phyloP scores from a whole-genome alignment of 2,888 invertebrate genomes.

The Pyrgus malvae region DNA sequence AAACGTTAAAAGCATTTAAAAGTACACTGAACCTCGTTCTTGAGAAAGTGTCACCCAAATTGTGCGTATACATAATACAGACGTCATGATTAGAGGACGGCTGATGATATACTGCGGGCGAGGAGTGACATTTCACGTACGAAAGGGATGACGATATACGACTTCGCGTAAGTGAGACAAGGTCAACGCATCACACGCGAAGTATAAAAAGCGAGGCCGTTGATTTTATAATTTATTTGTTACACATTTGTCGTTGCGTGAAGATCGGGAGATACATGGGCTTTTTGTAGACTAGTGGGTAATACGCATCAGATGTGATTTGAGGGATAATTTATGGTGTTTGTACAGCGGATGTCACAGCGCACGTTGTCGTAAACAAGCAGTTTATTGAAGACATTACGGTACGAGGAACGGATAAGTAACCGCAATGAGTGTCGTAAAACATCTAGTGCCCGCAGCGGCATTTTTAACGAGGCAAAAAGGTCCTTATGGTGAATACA shows the following conservation, averaged over 20 bases:
- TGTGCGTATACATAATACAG: conserved; percentile 55
- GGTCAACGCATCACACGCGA: conserved; percentile 53
- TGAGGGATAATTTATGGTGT: conserved; percentile 78
- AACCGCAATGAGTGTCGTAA: conserved; percentile 44
- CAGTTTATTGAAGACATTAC: conserved; percentile 43
- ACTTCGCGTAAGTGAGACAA: conserved; percentile 42
- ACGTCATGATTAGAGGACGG: conserved; percentile 69
- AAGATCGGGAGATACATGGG: conserved; percentile 79
- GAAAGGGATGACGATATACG: conserved; percentile 50
- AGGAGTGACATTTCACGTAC: conserved; percentile 57
- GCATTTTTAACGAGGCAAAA: conserved; percentile 20
- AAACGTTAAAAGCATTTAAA: conserved; percentile 37
- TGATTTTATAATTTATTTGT: conserved; percentile 82
- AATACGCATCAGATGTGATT: conserved; percentile 79
- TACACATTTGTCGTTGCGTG: conserved; percentile 82
- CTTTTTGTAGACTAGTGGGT: conserved; percentile 73
- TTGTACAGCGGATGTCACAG: conserved; percentile 67
- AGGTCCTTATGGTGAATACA: neutral
- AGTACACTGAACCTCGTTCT: conserved; percentile 60
- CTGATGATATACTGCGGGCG: conserved; percentile 70
- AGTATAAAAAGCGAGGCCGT: conserved; percentile 74
- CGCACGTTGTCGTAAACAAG: conserved; percentile 65
- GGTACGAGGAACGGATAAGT: conserved; percentile 48
- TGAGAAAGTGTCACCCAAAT: conserved; percentile 52
- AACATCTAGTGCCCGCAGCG: conserved; percentile 17